Conservation (phyloP, 2,888 invertebrate genomes). For the Agrochola circellaris region DNA sequence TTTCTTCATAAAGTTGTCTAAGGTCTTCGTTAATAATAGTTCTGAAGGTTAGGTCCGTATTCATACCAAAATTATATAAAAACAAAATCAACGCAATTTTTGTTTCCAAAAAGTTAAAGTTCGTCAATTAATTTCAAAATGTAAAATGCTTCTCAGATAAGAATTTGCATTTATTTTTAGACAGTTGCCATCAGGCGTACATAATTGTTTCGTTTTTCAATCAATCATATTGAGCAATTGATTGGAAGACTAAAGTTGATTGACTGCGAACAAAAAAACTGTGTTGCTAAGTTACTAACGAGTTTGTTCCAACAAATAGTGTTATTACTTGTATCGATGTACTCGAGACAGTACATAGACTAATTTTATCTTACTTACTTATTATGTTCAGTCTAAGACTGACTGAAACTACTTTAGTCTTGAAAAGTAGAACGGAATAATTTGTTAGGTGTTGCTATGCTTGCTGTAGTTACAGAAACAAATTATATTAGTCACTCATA, state of each 20-base stretch:
- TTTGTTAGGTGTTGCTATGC: constrained; percentile 4
- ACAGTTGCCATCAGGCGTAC: constrained; percentile 32
- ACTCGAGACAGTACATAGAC: constrained; percentile 3
- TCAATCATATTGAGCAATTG: constrained; percentile 60
- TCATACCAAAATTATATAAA: constrained; percentile 14
- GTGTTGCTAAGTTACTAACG: constrained; percentile 38
- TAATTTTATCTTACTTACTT: not conserved
- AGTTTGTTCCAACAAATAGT: constrained; percentile 25
- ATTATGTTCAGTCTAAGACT: constrained; percentile 3
- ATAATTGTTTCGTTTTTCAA: constrained; percentile 56
- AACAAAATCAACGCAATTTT: constrained; percentile 10
- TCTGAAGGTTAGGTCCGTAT: constrained; percentile 20
- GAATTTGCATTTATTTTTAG: constrained; percentile 46
- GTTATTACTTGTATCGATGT: constrained; percentile 38
- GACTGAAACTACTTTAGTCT: constrained; percentile 32
- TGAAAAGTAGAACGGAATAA: constrained; percentile 19
- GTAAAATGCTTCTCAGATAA: constrained; percentile 8
- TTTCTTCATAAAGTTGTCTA: not conserved
- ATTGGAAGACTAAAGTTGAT: constrained; percentile 49
- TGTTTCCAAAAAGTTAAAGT: constrained; percentile 22
- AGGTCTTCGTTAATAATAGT: constrained; percentile 11
- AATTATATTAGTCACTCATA: constrained; percentile 8
- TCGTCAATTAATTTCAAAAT: constrained; percentile 38
- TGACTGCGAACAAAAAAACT: constrained; percentile 40
- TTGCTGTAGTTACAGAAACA: not conserved